A percentile compares a stretch with the other conserved stretches of the same genome.
phyloP scores from a whole-genome alignment of 2,888 invertebrate species.

The Plemyria rubiginata region DNA sequence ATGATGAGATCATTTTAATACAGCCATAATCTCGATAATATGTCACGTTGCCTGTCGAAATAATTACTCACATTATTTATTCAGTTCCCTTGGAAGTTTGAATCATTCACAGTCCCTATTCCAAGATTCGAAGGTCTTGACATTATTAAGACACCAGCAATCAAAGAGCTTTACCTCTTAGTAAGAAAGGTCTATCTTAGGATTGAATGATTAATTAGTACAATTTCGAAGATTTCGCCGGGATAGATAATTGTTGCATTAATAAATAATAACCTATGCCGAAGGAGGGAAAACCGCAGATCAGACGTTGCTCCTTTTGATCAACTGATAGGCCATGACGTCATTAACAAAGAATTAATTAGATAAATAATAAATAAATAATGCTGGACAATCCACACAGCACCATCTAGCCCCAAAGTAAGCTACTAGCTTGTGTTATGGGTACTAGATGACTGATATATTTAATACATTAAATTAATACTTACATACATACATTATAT shows the following conservation, averaged over 20 bases:
- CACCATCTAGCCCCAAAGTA: too few relatives aligned
- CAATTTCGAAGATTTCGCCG: neutral
- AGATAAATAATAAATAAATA: too few relatives aligned
- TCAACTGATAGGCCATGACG: too few relatives aligned
- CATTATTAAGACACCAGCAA: too few relatives aligned
- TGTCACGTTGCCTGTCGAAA: neutral
- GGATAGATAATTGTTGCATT: neutral
- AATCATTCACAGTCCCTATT: neutral
- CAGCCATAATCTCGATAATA: neutral
- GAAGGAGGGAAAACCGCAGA: neutral
- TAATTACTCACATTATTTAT: neutral
- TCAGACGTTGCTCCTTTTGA: too few relatives aligned
- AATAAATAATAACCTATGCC: neutral
- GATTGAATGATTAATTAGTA: constrained; percentile 2
- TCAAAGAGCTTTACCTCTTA: neutral
- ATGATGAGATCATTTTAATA: too few relatives aligned
- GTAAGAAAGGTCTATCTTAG: constrained; percentile 4
- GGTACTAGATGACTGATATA: too few relatives aligned
- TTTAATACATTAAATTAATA: too few relatives aligned
- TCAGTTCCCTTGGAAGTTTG: neutral
- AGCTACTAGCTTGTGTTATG: too few relatives aligned
- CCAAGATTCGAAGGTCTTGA: neutral
- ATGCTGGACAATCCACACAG: too few relatives aligned
- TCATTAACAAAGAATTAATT: too few relatives aligned
- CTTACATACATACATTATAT: too few relatives aligned